These are phyloP conservation scores for Danio tinwini DNA, from an alignment of 2,797 vertebrate genomes.

Conservation along the genomic window DNA sequence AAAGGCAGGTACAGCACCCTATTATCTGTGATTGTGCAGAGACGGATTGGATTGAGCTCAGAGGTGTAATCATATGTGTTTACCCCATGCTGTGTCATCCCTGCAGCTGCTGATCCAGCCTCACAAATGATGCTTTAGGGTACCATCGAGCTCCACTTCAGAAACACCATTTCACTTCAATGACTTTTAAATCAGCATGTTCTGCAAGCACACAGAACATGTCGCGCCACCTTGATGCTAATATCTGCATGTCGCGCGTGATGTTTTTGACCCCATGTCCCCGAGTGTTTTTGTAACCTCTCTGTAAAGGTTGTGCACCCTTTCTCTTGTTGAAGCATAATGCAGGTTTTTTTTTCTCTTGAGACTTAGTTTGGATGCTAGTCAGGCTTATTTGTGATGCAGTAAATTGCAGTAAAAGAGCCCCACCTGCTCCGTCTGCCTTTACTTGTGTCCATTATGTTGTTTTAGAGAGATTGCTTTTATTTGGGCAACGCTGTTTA, in stretches of 20 bases:
- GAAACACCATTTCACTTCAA: constrained; percentile 32
- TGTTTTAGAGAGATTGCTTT: constrained; percentile 57
- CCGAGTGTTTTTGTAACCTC: constrained; percentile 41
- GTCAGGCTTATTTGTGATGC: constrained; percentile 35
- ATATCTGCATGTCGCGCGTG: constrained; percentile 5
- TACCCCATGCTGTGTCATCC: constrained; percentile 34
- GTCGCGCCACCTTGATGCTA: constrained; percentile 13
- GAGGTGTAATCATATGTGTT: constrained; percentile 35
- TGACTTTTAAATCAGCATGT: constrained; percentile 31
- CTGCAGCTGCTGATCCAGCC: constrained; percentile 29
- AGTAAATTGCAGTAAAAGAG: constrained; percentile 41
- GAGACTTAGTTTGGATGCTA: constrained; percentile 9
- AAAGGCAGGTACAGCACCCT: background rate
- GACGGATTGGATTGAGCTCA: constrained; percentile 25
- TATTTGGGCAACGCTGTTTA: constrained; percentile 65
- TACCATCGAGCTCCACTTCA: constrained; percentile 31
- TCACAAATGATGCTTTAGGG: constrained; percentile 21
- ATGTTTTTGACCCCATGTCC: background rate
- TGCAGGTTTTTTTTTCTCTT: background rate
- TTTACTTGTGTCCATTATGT: constrained; percentile 29
- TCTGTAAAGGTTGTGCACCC: constrained; percentile 2
- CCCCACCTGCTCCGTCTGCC: constrained; percentile 28
- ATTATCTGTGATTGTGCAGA: constrained; percentile 30
- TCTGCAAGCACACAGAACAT: constrained; percentile 6
- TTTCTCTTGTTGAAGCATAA: constrained; percentile 15